A percentile compares a stretch with the other conserved stretches of the same genome.
phyloP scores from a whole-genome alignment of 2,797 vertebrate genomes.

The Gila robusta region DNA sequence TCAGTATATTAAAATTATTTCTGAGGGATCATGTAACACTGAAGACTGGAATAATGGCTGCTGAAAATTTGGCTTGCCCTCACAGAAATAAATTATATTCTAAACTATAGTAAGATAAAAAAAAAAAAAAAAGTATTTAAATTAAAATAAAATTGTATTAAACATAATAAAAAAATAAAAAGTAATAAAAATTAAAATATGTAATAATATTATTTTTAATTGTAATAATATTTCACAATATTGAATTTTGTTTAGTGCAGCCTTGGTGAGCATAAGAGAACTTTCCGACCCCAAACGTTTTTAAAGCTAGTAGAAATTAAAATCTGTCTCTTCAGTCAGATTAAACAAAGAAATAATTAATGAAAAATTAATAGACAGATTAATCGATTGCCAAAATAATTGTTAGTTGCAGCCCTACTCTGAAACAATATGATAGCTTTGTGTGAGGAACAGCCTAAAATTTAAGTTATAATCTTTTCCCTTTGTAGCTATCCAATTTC shows the following conservation, averaged over 20 bases:
- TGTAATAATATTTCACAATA: background rate
- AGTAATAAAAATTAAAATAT: background rate
- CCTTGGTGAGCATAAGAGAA: background rate
- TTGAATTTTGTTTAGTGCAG: background rate
- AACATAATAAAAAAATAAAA: background rate
- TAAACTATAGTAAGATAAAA: too few species aligned
- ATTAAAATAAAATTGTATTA: background rate
- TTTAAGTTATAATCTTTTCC: background rate
- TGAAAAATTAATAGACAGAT: background rate
- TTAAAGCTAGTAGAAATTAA: background rate
- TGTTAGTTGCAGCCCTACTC: background rate
- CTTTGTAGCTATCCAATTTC: background rate
- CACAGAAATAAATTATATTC: too few species aligned
- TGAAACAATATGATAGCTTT: background rate
- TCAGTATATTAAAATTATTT: background rate
- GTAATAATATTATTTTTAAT: background rate
- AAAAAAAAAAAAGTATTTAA: background rate
- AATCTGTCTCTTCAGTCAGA: background rate
- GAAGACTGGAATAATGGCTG: background rate
- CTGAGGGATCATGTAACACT: background rate
- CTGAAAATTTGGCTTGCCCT: too few species aligned
- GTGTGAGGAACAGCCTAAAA: background rate
- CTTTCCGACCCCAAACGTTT: background rate
- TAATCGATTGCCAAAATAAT: background rate
- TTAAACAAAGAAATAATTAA: background rate